phyloP scores from a whole-genome alignment of 2,113 vertebrate genomes.

The Rhipidura dahli region DNA sequence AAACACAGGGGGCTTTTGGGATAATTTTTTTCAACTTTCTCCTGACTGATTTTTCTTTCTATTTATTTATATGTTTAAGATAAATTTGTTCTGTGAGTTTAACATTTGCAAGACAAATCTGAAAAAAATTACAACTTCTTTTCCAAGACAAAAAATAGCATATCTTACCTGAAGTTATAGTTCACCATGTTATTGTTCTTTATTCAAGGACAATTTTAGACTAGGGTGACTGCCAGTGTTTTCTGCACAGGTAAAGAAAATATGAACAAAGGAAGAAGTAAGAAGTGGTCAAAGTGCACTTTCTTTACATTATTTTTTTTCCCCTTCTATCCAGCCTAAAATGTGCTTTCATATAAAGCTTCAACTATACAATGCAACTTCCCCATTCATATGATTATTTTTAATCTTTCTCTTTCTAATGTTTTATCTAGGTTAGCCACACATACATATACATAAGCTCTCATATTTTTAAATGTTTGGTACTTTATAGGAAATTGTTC shows the following conservation, averaged over 20 bases:
- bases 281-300: background rate
- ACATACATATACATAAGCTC: background rate
- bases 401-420: background rate
- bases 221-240: background rate
- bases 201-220: background rate
- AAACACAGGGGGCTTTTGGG: background rate
- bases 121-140: background rate
- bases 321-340: background rate
- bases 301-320: background rate
- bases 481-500: background rate
- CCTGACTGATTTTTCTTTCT: background rate
- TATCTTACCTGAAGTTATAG: background rate
- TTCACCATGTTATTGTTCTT: background rate
- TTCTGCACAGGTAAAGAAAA: background rate
- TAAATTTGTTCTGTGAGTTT: background rate
- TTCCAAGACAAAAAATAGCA: background rate
- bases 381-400: background rate
- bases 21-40: background rate
- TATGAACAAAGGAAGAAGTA: background rate
- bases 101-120: background rate
- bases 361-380: background rate
- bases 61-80: accelerated
- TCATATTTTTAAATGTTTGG: background rate
- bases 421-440: background rate
- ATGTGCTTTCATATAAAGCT: background rate